A percentile compares a stretch with the other conserved stretches of the same genome.
phyloP scores from a whole-genome alignment of 2,113 vertebrate genomes.

The Pseudolaguvia tuberculata region DNA sequence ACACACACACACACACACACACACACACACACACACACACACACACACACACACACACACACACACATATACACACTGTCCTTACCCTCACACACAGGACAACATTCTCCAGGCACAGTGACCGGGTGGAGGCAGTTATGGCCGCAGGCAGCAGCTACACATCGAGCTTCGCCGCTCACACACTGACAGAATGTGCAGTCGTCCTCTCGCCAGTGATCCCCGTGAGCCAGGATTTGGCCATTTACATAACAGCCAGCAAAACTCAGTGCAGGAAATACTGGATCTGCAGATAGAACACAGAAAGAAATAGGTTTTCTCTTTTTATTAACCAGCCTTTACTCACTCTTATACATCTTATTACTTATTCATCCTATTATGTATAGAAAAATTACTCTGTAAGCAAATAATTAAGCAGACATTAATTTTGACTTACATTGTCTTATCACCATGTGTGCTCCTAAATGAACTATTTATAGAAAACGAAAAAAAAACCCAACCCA shows the following conservation, averaged over 20 bases:
- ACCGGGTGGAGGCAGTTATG: slow-evolving; percentile 84
- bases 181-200: slow-evolving; percentile 90
- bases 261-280: slow-evolving; percentile 75
- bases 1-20: no score
- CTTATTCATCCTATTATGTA: not conserved
- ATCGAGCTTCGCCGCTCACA: slow-evolving; percentile 78
- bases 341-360: not conserved
- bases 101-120: slow-evolving; percentile 85
- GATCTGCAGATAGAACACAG: slow-evolving; percentile 61
- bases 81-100: slow-evolving; percentile 83
- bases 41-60: slow-evolving; percentile 15
- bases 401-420: not conserved
- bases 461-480: no score
- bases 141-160: slow-evolving; percentile 80
- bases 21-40: slow-evolving; percentile 15
- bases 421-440: not conserved
- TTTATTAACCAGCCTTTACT: not conserved
- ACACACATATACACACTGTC: no score
- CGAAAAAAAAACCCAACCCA: no score
- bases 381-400: not conserved
- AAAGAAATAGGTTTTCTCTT: not conserved
- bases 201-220: slow-evolving; percentile 86
- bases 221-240: slow-evolving; percentile 81
- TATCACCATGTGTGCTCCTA: no score
- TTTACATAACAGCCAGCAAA: slow-evolving; percentile 84